Base-by-base conservation (phyloP, 92 coral and sea anemone genomes). In the Porites cylindrica region DNA sequence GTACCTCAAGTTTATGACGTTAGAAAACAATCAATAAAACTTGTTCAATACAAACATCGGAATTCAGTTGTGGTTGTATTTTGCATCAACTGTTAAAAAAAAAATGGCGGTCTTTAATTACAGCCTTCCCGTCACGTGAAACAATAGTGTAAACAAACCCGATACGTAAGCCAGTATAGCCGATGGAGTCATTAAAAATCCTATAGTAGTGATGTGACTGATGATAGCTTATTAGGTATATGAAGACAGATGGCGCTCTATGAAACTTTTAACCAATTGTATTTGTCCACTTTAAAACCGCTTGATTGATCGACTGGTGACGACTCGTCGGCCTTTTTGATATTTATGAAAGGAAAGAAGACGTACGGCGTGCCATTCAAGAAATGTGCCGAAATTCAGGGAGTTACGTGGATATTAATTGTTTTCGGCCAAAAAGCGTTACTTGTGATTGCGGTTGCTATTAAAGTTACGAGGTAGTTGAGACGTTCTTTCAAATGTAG, bases 101-200 rank as follows among this genome's bases (percentile, higher is more conserved):
- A 71, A 63, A 72, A 59, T 82, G 56, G 72, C 70, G 60, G 50
- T 71, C 79, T 61, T 56, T 61, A 83, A 21, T 83, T 63, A 73
- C 7, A 32, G 6, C 12, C 61, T 50, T 53, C 60, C 73, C 73
- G 18, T 64, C 51, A 32, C 71, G 17, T 16, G 65, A 8, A 58
- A 18, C 54, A 23, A 51, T 50, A 83, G 51, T 47, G 81, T 83
- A 74, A 83, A 83, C 62, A 83, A 16, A 61, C 74, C 13, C 43
- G 32, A 10, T 32, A 60, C 14, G 59, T 71, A 70, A 58, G 7
- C 64, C 23, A 50, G 24, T 47, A 74, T 73, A 63, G 78, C 54
- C 38, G 52, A 70, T 60, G 59, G 51, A 20, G 60, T 73, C 51
- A 83, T 73, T 62, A 53, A 59, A 74, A 13, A 81, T 81, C 72